These are phyloP conservation scores for Pyxicephalus adspersus DNA, from an alignment of 2,113 vertebrate species.

Conservation along the genomic window DNA sequence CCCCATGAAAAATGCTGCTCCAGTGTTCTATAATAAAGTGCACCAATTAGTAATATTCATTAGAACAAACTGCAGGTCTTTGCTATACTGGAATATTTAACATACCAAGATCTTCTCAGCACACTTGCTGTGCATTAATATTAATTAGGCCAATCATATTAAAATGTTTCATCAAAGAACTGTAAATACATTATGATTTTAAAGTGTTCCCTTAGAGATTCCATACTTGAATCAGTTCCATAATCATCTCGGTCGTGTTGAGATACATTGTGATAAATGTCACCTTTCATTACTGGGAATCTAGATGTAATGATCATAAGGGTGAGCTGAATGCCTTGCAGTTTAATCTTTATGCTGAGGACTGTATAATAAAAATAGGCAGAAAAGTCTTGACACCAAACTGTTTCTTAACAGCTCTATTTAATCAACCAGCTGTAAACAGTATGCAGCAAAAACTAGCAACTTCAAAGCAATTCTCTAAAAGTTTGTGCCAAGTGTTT, in stretches of 20 bases:
- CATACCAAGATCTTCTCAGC: conserved; percentile 71
- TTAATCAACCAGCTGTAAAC: no score
- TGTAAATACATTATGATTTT: conserved; percentile 73
- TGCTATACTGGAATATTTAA: conserved; percentile 72
- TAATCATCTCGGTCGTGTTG: no score
- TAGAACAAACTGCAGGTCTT: conserved; percentile 81
- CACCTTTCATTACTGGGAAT: background rate
- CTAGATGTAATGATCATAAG: no score
- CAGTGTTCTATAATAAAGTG: conserved; percentile 82
- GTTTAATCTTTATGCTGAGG: no score
- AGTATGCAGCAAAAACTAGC: no score
- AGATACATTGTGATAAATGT: background rate
- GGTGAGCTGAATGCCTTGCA: no score
- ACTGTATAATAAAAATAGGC: no score
- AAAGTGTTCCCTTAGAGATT: conserved; percentile 64
- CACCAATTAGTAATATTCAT: conserved; percentile 82
- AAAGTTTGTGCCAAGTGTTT: no score
- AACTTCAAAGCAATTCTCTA: no score
- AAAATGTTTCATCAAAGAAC: conserved; percentile 74
- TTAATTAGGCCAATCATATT: conserved; percentile 75
- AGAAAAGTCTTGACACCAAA: no score
- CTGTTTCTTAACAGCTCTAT: no score
- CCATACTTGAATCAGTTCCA: conserved; percentile 54
- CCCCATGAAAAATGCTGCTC: conserved; percentile 78
- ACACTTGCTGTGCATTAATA: conserved; percentile 70